Evolutionary conservation across 2,113 vertebrate genomes (phyloP).

Genomic region (Ageneiosus marmoratus): DNA sequence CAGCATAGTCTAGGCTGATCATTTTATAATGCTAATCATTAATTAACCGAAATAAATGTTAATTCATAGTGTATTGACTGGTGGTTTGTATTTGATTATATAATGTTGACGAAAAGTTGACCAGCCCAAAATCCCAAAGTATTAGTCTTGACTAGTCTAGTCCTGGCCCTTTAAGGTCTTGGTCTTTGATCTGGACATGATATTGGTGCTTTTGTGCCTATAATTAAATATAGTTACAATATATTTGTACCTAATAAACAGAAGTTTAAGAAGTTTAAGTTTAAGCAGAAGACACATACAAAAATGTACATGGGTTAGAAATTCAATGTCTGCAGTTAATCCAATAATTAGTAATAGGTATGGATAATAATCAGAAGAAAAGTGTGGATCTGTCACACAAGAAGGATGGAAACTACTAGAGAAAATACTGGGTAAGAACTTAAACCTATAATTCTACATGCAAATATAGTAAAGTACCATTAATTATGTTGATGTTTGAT

Average conservation of each 20-base stretch:
- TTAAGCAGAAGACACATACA: neutral
- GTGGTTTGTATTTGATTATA: too few species aligned
- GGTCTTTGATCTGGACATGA: too few species aligned
- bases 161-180: too few species aligned
- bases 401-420: neutral
- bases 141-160: too few species aligned
- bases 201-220: too few species aligned
- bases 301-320: neutral
- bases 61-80: too few species aligned
- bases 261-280: too few species aligned
- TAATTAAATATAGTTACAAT: neutral
- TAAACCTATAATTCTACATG: neutral
- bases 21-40: too few species aligned
- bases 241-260: neutral
- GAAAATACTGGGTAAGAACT: neutral
- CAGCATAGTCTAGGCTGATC: too few species aligned
- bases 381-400: neutral
- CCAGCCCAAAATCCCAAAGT: too few species aligned
- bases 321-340: neutral
- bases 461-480: neutral
- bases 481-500: neutral
- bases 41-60: too few species aligned
- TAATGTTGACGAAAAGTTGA: too few species aligned
- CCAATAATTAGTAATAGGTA: neutral
- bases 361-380: neutral